These are phyloP conservation scores for Mustelus asterias DNA, from an alignment of 2,113 vertebrate genomes.

Conservation along the genomic window DNA sequence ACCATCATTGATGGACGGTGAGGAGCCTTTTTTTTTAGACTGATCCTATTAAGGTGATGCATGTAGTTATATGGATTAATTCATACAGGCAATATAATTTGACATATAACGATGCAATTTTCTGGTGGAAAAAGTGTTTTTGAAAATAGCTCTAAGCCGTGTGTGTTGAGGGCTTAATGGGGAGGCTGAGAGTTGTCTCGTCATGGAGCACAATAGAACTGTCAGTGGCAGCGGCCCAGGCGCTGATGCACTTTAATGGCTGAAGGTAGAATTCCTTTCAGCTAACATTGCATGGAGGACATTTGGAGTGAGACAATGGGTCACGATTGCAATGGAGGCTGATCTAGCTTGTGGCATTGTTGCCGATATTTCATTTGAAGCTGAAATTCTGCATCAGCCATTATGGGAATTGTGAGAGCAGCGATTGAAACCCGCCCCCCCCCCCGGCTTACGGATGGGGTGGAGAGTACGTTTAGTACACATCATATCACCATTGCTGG, in stretches of 20 bases:
- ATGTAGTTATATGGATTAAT: slow-evolving; percentile 9
- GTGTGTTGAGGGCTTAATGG: not conserved
- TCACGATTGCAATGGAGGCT: not conserved
- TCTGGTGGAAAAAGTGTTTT: not conserved
- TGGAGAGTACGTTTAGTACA: not conserved
- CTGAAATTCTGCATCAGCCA: not conserved
- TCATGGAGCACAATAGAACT: not conserved
- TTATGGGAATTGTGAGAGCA: not conserved
- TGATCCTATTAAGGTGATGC: not conserved
- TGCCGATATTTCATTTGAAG: not conserved
- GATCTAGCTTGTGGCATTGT: not conserved
- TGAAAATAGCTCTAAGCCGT: not conserved
- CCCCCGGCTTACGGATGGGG: not conserved
- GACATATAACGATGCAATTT: not conserved
- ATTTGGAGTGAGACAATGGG: not conserved
- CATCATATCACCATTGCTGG: not conserved
- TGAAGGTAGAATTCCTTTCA: not conserved
- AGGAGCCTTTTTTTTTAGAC: not conserved
- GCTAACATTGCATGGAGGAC: not conserved
- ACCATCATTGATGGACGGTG: not conserved
- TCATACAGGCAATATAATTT: not conserved
- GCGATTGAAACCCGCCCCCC: not conserved
- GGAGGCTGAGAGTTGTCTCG: not conserved
- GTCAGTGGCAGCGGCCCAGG: not conserved
- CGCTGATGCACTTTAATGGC: not conserved